Evolutionary conservation across 2,113 vertebrate species (phyloP).

Genomic region (Callipepla squamata): DNA sequence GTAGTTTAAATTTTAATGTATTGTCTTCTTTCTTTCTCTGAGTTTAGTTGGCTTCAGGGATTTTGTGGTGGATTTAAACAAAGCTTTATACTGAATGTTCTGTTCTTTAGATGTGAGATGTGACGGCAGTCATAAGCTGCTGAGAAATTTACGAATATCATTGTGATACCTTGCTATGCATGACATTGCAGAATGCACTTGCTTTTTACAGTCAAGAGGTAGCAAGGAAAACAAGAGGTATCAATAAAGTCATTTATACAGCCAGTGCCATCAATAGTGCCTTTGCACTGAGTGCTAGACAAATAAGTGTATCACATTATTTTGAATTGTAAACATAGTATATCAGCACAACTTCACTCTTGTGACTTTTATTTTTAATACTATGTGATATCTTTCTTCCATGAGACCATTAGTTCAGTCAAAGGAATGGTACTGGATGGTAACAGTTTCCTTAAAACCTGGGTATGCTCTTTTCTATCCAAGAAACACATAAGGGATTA

Average conservation of each 20-base stretch:
- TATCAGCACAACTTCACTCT: background rate
- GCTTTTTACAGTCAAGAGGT: background rate
- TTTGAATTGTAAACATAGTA: background rate
- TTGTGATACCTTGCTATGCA: background rate
- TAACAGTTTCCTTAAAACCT: background rate
- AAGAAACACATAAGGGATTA: rapidly evolving
- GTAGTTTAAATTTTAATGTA: background rate
- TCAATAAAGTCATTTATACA: background rate
- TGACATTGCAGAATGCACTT: background rate
- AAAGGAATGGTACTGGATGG: background rate
- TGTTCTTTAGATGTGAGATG: background rate
- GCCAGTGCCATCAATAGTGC: background rate
- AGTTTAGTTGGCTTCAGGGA: background rate
- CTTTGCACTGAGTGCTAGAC: background rate
- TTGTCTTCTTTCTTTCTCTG: background rate
- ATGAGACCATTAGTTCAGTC: no score
- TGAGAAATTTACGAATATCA: background rate
- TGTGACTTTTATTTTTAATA: background rate
- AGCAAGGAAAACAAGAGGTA: background rate
- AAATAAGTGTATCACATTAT: background rate
- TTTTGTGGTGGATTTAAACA: constrained; percentile 25
- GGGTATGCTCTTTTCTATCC: rapidly evolving
- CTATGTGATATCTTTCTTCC: background rate
- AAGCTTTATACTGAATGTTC: background rate
- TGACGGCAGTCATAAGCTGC: background rate